A percentile compares a stretch with the other conserved stretches of the same genome.
Evolutionary conservation across 2,797 vertebrate species (phyloP).

Genomic region (Typhlichthys subterraneus): DNA sequence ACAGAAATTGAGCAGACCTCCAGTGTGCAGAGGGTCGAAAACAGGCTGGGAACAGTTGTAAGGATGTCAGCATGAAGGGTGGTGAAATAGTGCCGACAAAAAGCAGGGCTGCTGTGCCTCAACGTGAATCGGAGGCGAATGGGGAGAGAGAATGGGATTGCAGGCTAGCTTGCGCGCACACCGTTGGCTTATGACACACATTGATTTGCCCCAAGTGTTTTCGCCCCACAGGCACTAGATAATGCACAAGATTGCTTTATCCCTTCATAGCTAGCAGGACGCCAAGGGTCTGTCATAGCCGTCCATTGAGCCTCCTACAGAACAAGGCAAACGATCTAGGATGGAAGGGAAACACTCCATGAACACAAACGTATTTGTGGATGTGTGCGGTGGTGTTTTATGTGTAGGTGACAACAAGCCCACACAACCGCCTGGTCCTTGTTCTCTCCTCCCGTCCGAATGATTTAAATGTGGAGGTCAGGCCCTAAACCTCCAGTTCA

Average conservation of each 20-base stretch:
- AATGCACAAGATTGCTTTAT: constrained; percentile 56
- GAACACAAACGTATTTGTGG: constrained; percentile 19
- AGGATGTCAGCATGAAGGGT: constrained; percentile 57
- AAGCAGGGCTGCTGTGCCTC: constrained; percentile 60
- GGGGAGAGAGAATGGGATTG: constrained; percentile 35
- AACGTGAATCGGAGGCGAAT: constrained; percentile 50
- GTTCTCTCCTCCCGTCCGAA: constrained; percentile 19
- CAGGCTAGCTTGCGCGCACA: constrained; percentile 23
- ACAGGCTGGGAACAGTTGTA: constrained; percentile 36
- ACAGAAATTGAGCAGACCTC: constrained; percentile 64
- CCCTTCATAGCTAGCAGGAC: constrained; percentile 25
- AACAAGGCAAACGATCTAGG: background rate
- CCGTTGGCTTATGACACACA: background rate
- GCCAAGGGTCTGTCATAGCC: constrained; percentile 28
- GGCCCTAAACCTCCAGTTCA: constrained; percentile 51
- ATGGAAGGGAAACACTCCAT: background rate
- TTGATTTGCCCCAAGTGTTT: constrained; percentile 51
- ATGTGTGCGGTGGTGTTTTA: background rate
- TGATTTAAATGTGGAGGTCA: constrained; percentile 48
- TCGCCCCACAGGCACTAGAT: constrained; percentile 24
- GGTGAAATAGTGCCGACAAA: constrained; percentile 62
- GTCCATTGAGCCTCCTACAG: constrained; percentile 5
- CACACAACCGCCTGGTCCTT: constrained; percentile 2
- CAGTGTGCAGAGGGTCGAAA: constrained; percentile 45
- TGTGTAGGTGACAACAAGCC: constrained; percentile 9